phyloP scores from a whole-genome alignment of 2,797 vertebrate genomes.

The Trematomus bernacchii region DNA sequence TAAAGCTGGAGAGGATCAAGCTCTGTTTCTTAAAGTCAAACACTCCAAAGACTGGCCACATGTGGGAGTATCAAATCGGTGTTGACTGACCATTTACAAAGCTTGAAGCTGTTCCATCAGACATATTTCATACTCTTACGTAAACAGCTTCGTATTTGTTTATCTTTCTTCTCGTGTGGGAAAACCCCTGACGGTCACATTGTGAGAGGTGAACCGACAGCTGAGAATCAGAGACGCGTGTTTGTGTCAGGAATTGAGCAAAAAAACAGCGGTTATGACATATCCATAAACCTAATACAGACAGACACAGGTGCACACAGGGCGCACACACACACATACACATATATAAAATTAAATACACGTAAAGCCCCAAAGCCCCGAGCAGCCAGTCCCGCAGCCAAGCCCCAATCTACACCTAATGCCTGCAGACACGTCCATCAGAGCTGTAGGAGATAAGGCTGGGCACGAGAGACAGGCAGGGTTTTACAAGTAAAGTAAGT shows the following conservation, averaged over 20 bases:
- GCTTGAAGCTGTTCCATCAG: slow-evolving; percentile 3
- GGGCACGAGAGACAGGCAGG: slow-evolving; percentile 50
- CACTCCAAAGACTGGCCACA: slow-evolving; percentile 22
- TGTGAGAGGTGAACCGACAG: slow-evolving; percentile 27
- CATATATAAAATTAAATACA: slow-evolving; percentile 39
- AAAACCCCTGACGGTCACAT: slow-evolving; percentile 17
- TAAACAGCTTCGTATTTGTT: slow-evolving; percentile 28
- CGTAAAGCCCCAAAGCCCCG: slow-evolving; percentile 38
- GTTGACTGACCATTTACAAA: slow-evolving; percentile 24
- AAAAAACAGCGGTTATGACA: slow-evolving; percentile 45
- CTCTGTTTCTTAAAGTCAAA: slow-evolving; percentile 45
- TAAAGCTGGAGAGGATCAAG: slow-evolving; percentile 37
- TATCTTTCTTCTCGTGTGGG: not conserved
- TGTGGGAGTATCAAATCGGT: slow-evolving; percentile 5
- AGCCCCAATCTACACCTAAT: slow-evolving; percentile 66
- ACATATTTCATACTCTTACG: not conserved
- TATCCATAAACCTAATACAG: slow-evolving; percentile 13
- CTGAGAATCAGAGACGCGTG: slow-evolving; percentile 24
- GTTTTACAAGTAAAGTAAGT: slow-evolving; percentile 67
- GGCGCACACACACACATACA: not conserved
- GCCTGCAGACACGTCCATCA: slow-evolving; percentile 68
- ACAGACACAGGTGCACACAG: slow-evolving; percentile 21
- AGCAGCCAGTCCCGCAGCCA: slow-evolving; percentile 35
- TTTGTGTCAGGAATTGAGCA: slow-evolving; percentile 43
- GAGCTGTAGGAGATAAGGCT: slow-evolving; percentile 61